Base-by-base conservation (phyloP, 2,113 vertebrate species). In the Catharus minimus region DNA sequence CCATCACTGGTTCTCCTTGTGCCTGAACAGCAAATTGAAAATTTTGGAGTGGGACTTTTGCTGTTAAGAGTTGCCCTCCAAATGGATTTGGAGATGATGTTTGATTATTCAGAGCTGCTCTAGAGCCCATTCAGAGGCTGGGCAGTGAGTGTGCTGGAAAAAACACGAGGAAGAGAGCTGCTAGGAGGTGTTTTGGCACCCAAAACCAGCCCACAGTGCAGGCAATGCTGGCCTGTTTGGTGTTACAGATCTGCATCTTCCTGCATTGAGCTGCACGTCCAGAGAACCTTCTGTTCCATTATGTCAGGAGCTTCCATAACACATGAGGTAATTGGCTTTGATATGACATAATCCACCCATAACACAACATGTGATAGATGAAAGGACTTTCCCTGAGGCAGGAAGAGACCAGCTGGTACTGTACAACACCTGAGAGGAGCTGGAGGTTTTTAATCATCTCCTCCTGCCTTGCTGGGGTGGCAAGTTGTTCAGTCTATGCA, bases 331-430 rank as follows among this genome's bases (percentile, higher is more conserved):
- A 96, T 88, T 93, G 85, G 78, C 94, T 95, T 89, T 88, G 89
- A 95, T 89, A 92, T 93, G 92, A 95, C 95, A 93, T 94, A 92
- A 95, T 93, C 81, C 85, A 86, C 72, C 79, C 74, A 17, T 75
- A 91, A 86, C 72, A 73, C 73, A 95, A 74, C 69, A 62, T 76
- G 92, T 81, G 82, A 93, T 56, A 86, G 89, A 96, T 95, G 80
- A 94, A 95, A 95, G 69, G 61, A 90, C 85, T 80, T 95, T 78
- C 79, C 95, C 90, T n/a, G 66, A 92, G 90, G 96, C 95, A 91
- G 87, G 82, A 62, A 78, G 86, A 88, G 92, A 88, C 44, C 88
- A 82, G 73, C 69, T 72, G 92, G 76, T 91, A 57, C 32, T 67
- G 55, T 74, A 80, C 39, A 76, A 46, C 83, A 87, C 86, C 94